Evolutionary conservation across 2,888 invertebrate genomes (phyloP), one percentile per base, ranked within the genome.

Genomic region (Oscheius sp.): DNA sequence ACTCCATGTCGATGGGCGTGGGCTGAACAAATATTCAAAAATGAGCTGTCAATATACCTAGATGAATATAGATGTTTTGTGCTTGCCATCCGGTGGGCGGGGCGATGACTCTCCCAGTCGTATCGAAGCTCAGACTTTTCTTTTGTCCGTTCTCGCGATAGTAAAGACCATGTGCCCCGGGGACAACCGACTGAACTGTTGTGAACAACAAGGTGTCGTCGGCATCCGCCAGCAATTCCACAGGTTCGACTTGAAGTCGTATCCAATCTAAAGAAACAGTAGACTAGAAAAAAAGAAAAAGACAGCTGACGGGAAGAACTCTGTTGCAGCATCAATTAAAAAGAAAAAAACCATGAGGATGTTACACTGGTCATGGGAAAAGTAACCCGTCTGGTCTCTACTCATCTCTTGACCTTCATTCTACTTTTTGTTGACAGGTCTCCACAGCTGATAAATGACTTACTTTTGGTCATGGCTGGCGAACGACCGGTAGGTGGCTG

Each of bases 121-220:
- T 70, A 67, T 79, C 79, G 61, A 77, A 74, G 41, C 79, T 41
- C 26, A 80, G 72, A 41, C 79, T 78, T 54, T 75, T 77, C 61
- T 77, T 71, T 64, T 76, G 74, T 41, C 80, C 80, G 57, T 68
- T 71, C 28, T 76, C 77, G 38, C 78, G 57, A 64, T 75, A 80
- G 68, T 80, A 80, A 56, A 80, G 74, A 51, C 80, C 80, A 57
- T 80, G 80, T 24, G 80, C 80, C 28, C 79, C 80, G 20, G 80
- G 80, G 38, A 80, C 74, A 28, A 79, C 73, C 4, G 78, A 79
- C 69, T 81, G 80, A 22, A 81, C 74, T 30, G 78, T 79, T 38
- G 78, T 74, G 71, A 81, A 80, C 61, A 74, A 71, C 44, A 78
- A 64, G 9, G 75, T 66, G 28, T 68, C 70, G 33, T 80, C 75